A percentile compares a stretch with the other conserved stretches of the same genome.
These are phyloP conservation scores for Diachrysia chrysitis DNA, from an alignment of 2,888 invertebrate species.

Conservation along the genomic window DNA sequence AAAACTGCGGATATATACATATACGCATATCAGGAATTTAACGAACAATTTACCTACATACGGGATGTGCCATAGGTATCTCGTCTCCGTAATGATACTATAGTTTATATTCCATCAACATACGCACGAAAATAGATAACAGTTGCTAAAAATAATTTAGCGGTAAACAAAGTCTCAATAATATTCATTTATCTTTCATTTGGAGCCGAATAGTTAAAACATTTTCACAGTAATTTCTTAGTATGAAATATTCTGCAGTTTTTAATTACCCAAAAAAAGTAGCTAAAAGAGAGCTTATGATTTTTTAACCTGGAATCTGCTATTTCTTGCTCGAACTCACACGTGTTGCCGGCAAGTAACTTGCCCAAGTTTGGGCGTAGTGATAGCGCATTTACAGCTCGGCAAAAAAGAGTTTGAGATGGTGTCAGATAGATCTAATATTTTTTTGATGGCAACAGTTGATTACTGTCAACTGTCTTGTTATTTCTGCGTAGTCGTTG, in stretches of 20 bases:
- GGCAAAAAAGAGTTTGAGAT: too few relatives aligned
- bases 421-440: too few relatives aligned
- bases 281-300: too few relatives aligned
- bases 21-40: neutral
- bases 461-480: too few relatives aligned
- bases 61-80: neutral
- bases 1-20: neutral
- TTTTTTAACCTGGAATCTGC: too few relatives aligned
- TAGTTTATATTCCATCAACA: slow-evolving; percentile 1
- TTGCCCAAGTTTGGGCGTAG: too few relatives aligned
- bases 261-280: too few relatives aligned
- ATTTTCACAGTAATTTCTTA: neutral
- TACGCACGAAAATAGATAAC: neutral
- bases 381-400: too few relatives aligned
- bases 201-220: neutral
- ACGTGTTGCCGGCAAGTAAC: too few relatives aligned
- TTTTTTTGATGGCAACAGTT: too few relatives aligned
- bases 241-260: neutral
- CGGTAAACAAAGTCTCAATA: neutral
- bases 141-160: neutral
- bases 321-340: too few relatives aligned
- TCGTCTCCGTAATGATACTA: neutral
- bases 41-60: neutral
- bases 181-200: neutral
- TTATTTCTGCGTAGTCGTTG: too few relatives aligned